These are phyloP conservation scores for Gasterosteus aculeatus DNA, from an alignment of 2,113 vertebrate genomes.

Conservation along the genomic window DNA sequence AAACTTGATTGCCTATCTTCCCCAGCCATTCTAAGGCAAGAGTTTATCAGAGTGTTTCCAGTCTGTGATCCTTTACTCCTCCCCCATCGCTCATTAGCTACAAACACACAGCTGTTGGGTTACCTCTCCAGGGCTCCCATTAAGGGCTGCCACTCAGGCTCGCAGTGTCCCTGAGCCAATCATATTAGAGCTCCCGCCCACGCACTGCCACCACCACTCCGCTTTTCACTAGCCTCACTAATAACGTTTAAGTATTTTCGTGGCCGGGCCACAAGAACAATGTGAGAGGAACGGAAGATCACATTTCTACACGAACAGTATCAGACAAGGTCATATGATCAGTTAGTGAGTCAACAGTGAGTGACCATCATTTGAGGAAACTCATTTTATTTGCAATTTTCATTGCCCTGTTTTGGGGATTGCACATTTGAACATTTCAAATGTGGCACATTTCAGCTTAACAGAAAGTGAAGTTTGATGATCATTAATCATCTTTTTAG, in stretches of 20 bases:
- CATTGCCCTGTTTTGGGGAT: constrained; percentile 19
- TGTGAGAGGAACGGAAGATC: background rate
- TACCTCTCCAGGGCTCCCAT: constrained; percentile 82
- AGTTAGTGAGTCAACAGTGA: background rate
- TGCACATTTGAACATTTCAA: constrained; percentile 7
- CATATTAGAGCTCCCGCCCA: constrained; percentile 75
- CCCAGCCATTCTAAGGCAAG: constrained; percentile 66
- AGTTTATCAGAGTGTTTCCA: constrained; percentile 77
- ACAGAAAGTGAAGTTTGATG: constrained; percentile 1
- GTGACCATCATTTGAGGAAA: constrained; percentile 18
- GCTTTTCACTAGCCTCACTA: constrained; percentile 60
- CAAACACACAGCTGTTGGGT: constrained; percentile 83
- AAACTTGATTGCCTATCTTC: constrained; percentile 71
- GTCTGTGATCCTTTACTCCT: constrained; percentile 77
- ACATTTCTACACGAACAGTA: constrained; percentile 1
- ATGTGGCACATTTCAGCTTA: background rate
- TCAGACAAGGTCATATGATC: background rate
- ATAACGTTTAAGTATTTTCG: constrained; percentile 64
- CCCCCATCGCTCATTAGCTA: constrained; percentile 82
- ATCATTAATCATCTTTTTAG: background rate
- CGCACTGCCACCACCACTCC: constrained; percentile 43
- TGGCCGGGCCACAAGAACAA: constrained; percentile 53
- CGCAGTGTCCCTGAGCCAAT: constrained; percentile 75
- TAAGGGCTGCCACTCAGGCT: constrained; percentile 80
- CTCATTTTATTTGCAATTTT: constrained; percentile 24